Percentiles rank a stretch among this genome's conserved stretches.
phyloP scores from a whole-genome alignment of 2,797 vertebrate species.

The Hydrophis major region DNA sequence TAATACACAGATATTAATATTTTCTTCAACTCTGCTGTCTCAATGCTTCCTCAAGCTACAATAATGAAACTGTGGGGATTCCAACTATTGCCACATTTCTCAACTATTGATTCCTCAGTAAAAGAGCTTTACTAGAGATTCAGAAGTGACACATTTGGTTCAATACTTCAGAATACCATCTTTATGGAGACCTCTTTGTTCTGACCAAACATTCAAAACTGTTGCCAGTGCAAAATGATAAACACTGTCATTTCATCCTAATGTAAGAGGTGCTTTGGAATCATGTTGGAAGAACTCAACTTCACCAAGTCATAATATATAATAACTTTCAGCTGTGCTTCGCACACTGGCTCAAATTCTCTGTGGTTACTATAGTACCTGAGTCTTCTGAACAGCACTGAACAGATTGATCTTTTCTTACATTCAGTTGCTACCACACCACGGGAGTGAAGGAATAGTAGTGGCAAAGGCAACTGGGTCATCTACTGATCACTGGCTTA shows the following conservation, averaged over 20 bases:
- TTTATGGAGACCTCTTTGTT: not conserved
- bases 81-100: not conserved
- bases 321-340: not conserved
- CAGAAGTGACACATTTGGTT: not conserved
- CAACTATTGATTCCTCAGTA: not conserved
- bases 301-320: not conserved
- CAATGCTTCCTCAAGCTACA: not conserved
- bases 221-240: not conserved
- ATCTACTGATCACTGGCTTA: not conserved
- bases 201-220: not conserved
- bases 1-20: not conserved
- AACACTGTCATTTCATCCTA: not conserved
- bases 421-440: not conserved
- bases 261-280: not conserved
- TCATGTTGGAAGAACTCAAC: not conserved
- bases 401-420: not conserved
- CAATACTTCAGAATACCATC: not conserved
- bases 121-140: not conserved
- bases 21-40: not conserved
- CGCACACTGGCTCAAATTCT: not conserved
- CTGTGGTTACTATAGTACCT: not conserved
- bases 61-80: not conserved
- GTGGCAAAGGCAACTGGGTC: not conserved
- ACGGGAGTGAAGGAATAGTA: not conserved
- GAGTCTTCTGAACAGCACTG: not conserved